These are phyloP conservation scores for Polypterus bichir DNA, from an alignment of 2,113 vertebrate genomes.

Conservation along the genomic window DNA sequence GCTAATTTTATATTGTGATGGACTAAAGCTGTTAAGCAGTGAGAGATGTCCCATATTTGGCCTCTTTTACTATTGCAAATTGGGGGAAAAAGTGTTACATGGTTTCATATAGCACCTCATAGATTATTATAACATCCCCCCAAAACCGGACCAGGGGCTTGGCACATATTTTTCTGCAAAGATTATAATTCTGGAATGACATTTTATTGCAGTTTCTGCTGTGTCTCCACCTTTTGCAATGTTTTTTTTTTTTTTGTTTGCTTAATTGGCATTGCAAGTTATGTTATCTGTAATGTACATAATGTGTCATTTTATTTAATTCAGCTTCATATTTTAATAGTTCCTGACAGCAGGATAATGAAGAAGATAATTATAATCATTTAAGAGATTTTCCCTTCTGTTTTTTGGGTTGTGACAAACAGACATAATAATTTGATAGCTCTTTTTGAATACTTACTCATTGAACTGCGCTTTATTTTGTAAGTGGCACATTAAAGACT, in stretches of 20 bases:
- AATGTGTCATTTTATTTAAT: constrained; percentile 34
- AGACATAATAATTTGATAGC: constrained; percentile 20
- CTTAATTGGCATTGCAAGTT: constrained; percentile 32
- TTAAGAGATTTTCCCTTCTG: constrained; percentile 4
- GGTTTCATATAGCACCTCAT: too few species aligned
- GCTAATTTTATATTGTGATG: too few species aligned
- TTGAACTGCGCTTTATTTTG: constrained; percentile 25
- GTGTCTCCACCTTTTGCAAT: not conserved
- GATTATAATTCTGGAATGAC: constrained; percentile 13
- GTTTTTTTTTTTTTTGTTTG: not conserved
- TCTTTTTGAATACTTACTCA: constrained; percentile 19
- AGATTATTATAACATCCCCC: too few species aligned
- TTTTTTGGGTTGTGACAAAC: constrained; percentile 25
- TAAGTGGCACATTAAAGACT: constrained; percentile 22
- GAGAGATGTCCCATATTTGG: too few species aligned
- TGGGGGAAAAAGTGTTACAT: too few species aligned
- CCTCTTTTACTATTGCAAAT: too few species aligned
- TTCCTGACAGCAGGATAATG: constrained; percentile 32
- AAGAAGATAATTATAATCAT: constrained; percentile 27
- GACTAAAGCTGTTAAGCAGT: too few species aligned
- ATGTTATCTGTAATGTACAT: constrained; percentile 40
- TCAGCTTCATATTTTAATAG: constrained; percentile 16
- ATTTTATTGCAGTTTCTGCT: not conserved
- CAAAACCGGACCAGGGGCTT: constrained; percentile 11
- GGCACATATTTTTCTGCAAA: constrained; percentile 24